Evolutionary conservation across 1,140 invertebrate species (phyloP).

Genomic region (Drosophila baimaii): DNA sequence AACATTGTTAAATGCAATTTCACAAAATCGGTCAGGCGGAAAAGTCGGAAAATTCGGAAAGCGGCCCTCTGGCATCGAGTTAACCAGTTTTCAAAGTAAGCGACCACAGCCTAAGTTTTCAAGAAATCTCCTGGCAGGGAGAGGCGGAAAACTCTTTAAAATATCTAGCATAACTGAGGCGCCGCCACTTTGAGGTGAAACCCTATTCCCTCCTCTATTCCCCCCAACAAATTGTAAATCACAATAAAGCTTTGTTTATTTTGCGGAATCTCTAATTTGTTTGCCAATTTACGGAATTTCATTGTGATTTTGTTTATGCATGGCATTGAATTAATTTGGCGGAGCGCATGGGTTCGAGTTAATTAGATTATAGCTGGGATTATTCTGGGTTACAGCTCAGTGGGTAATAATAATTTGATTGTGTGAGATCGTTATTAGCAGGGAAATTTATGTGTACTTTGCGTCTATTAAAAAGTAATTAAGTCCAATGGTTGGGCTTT

Average conservation of each 20-base stretch:
- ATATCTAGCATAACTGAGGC: background rate
- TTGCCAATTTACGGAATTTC: constrained; percentile 12
- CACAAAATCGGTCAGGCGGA: constrained; percentile 56
- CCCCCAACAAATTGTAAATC: constrained; percentile 3
- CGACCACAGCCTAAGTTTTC: background rate
- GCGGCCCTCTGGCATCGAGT: constrained; percentile 22
- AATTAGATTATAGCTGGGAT: constrained; percentile 54
- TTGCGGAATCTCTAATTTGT: constrained; percentile 33
- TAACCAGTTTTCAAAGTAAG: constrained; percentile 40
- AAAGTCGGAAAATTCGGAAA: constrained; percentile 39
- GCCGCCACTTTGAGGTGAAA: constrained; percentile 2
- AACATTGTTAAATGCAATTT: constrained; percentile 65
- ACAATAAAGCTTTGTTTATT: constrained; percentile 15
- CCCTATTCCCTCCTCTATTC: too few relatives aligned
- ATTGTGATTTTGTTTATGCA: constrained; percentile 45
- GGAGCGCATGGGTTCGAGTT: constrained; percentile 10
- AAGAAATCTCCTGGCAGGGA: constrained; percentile 4
- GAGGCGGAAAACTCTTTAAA: constrained; percentile 8
- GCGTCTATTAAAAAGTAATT: constrained; percentile 3
- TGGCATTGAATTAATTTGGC: constrained; percentile 61
- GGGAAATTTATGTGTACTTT: background rate
- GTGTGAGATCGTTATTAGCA: background rate
- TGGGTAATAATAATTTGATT: constrained; percentile 39
- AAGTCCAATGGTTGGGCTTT: background rate
- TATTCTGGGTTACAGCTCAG: constrained; percentile 51